Conservation (phyloP, 2,888 invertebrate genomes). For the Notodonta ziczac region DNA sequence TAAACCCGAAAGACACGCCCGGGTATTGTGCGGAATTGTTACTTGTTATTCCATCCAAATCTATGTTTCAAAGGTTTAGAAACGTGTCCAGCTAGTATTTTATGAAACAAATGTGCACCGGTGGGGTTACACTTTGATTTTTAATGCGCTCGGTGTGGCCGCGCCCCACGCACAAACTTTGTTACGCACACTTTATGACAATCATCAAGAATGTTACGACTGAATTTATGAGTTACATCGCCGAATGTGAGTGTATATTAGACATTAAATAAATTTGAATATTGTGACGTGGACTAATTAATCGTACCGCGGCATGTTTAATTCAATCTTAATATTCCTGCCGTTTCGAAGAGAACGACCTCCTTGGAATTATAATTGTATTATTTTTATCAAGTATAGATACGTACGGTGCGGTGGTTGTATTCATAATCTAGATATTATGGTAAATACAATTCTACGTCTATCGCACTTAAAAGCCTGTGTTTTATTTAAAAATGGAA, state of each 20-base stretch:
- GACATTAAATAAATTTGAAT: constrained; percentile 21
- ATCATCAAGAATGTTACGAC: constrained; percentile 39
- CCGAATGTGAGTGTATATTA: constrained; percentile 25
- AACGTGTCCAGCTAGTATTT: constrained; percentile 57
- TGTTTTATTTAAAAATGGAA: constrained; percentile 60
- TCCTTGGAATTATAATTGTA: neutral
- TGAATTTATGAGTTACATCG: constrained; percentile 32
- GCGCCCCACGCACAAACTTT: constrained; percentile 29
- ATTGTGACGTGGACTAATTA: constrained; percentile 11
- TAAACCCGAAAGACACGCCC: constrained; percentile 69
- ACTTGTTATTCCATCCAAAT: constrained; percentile 62
- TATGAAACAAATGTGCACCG: constrained; percentile 49
- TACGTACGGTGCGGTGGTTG: neutral
- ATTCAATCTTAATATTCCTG: constrained; percentile 9
- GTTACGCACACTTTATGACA: constrained; percentile 36
- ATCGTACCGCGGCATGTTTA: constrained; percentile 9
- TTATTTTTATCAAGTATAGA: neutral
- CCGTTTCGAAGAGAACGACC: constrained; percentile 5
- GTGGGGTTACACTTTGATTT: constrained; percentile 42
- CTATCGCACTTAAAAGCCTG: constrained; percentile 38
- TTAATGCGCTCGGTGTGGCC: constrained; percentile 37
- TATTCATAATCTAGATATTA: constrained; percentile 4
- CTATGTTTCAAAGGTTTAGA: constrained; percentile 62
- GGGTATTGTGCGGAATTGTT: constrained; percentile 58
- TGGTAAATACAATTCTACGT: constrained; percentile 34